Conservation (phyloP, 2,888 invertebrate species). For the Hydraecia micacea region DNA sequence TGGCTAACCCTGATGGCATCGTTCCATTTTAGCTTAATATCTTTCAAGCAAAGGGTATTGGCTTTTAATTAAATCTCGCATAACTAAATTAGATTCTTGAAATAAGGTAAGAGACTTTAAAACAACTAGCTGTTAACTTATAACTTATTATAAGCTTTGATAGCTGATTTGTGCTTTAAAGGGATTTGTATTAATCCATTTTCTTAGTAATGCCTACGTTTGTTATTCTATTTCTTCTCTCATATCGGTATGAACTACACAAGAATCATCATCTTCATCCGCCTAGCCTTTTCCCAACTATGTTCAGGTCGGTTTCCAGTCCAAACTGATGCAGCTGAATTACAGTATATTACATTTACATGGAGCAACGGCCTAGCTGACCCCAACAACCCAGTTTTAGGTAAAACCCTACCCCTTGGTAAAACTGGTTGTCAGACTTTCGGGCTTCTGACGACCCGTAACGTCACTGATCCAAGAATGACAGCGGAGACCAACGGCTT, state of each 20-base stretch:
- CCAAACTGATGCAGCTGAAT: background rate
- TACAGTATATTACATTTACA: background rate
- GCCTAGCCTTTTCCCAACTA: background rate
- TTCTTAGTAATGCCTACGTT: background rate
- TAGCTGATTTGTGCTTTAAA: background rate
- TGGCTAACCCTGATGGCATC: slow-evolving; percentile 34
- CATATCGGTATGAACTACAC: too few species aligned
- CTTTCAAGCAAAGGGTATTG: slow-evolving; percentile 54
- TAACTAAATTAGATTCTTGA: slow-evolving; percentile 27
- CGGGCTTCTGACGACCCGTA: too few species aligned
- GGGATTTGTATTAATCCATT: background rate
- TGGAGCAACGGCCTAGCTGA: background rate
- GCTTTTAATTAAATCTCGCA: slow-evolving; percentile 50
- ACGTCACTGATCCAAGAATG: too few species aligned
- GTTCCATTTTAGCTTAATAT: slow-evolving; percentile 36
- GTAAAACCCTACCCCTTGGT: background rate
- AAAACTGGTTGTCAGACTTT: too few species aligned
- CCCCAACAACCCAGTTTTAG: background rate
- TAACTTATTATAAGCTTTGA: background rate
- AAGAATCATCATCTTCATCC: too few species aligned
- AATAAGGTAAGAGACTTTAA: background rate
- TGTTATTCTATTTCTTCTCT: background rate
- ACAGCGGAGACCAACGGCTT: too few species aligned
- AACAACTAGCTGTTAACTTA: background rate
- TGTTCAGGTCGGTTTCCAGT: background rate